Conservation (phyloP, 2,888 invertebrate species). For the Seladonia tumulorum region DNA sequence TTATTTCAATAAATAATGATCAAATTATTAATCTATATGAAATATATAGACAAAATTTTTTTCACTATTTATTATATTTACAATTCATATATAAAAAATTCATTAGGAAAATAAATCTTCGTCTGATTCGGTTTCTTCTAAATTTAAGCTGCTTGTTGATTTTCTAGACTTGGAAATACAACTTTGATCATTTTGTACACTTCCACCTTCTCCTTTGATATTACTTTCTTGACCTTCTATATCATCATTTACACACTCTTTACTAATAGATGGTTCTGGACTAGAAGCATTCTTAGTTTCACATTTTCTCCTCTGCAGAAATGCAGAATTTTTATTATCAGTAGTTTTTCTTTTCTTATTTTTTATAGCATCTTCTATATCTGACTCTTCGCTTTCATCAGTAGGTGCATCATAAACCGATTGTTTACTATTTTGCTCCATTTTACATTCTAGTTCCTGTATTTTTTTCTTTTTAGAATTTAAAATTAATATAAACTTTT, state of each 20-base stretch:
- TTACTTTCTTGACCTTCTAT: background rate
- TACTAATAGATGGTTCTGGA: conserved; percentile 2
- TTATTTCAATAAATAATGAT: background rate
- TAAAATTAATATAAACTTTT: conserved; percentile 70
- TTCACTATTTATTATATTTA: conserved; percentile 5
- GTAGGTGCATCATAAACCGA: conserved; percentile 34
- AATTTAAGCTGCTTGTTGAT: conserved; percentile 23
- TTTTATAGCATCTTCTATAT: background rate
- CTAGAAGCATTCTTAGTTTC: background rate
- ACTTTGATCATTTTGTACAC: background rate
- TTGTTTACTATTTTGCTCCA: background rate
- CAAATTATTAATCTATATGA: background rate
- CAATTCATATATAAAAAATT: conserved; percentile 5
- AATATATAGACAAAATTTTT: background rate
- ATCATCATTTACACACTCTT: background rate
- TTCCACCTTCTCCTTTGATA: background rate
- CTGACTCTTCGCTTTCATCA: conserved; percentile 39
- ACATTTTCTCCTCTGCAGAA: background rate
- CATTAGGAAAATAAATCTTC: conserved; percentile 51
- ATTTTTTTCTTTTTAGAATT: conserved; percentile 76
- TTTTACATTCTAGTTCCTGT: conserved; percentile 63
- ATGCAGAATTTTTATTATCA: background rate
- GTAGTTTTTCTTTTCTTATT: conserved; percentile 27
- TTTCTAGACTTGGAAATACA: background rate
- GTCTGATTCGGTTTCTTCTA: conserved; percentile 49